Conservation (phyloP, 2,797 vertebrate genomes). For the Poliocrania exsul region DNA sequence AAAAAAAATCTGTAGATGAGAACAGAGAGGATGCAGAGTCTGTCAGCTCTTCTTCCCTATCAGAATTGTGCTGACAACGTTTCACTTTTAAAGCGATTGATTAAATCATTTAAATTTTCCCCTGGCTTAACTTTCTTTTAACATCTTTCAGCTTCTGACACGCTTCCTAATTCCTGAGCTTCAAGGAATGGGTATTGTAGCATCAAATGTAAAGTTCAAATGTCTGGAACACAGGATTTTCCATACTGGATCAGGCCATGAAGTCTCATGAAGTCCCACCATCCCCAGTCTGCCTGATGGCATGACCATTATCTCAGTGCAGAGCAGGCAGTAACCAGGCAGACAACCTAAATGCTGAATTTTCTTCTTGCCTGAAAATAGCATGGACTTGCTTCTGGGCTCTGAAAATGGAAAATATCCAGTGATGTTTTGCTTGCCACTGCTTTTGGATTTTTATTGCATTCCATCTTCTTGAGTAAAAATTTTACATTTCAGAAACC, state of each 20-base stretch:
- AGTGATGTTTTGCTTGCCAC: neutral
- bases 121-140: neutral
- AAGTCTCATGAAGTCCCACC: neutral
- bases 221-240: conserved; percentile 27
- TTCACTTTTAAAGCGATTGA: neutral
- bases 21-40: neutral
- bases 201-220: neutral
- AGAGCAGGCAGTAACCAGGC: neutral
- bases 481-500: neutral
- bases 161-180: neutral
- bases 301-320: neutral
- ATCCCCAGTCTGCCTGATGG: neutral
- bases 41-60: neutral
- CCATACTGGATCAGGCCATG: neutral
- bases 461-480: neutral
- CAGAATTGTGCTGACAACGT: neutral
- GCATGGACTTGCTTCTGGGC: neutral
- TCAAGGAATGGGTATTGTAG: neutral
- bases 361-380: neutral
- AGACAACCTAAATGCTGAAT: neutral
- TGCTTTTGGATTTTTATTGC: neutral
- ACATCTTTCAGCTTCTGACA: neutral
- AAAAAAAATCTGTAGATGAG: neutral
- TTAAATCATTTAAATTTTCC: neutral
- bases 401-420: neutral